phyloP scores from a whole-genome alignment of 1,140 invertebrate genomes.

The Lineus longissimus region DNA sequence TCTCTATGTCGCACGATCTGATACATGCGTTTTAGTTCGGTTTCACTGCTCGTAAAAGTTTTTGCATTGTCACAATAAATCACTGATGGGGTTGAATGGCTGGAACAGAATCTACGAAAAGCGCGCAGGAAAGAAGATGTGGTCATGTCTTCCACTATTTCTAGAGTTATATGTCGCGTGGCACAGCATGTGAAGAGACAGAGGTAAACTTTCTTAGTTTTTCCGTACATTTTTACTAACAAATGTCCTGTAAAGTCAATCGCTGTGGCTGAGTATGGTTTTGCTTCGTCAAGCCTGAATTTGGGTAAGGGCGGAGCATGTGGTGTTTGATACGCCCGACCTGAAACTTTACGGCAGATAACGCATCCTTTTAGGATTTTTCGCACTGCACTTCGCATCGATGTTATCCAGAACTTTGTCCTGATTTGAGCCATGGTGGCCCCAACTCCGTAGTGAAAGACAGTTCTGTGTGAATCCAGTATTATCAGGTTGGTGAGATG shows the following conservation, averaged over 20 bases:
- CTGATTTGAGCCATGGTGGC: background rate
- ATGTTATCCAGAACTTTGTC: background rate
- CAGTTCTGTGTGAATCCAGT: background rate
- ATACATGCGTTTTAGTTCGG: background rate
- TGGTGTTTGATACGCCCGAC: background rate
- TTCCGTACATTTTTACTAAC: background rate
- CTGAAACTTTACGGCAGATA: background rate
- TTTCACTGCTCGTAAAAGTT: background rate
- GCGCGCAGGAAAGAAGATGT: background rate
- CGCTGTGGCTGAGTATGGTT: background rate
- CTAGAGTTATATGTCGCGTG: background rate
- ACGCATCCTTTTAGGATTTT: background rate
- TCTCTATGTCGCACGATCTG: background rate
- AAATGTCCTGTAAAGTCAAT: background rate
- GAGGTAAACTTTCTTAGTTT: background rate
- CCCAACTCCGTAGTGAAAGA: slow-evolving; percentile 1
- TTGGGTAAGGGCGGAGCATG: background rate
- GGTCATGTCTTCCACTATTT: background rate
- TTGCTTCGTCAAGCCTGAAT: background rate
- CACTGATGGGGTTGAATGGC: background rate
- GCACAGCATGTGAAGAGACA: background rate
- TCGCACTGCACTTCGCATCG: background rate
- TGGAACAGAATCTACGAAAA: background rate
- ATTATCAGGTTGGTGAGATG: background rate
- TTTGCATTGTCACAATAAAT: background rate